Base-by-base conservation (phyloP, 2,113 vertebrate genomes). In the Thunnus thynnus region DNA sequence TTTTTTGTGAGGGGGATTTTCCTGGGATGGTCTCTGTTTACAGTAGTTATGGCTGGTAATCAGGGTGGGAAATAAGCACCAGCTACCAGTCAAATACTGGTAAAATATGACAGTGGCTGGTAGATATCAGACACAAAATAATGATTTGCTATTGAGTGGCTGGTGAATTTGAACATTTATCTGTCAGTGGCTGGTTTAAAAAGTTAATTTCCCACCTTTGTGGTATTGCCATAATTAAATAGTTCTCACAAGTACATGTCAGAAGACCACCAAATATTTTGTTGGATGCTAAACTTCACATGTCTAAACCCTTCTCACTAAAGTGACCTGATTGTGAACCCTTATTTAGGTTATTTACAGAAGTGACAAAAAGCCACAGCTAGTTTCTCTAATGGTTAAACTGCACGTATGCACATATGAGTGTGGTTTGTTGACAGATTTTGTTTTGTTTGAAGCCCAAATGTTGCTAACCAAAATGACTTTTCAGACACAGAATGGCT, bases 401-500 rank as follows among this genome's bases (percentile, higher is more conserved):
- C 22, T 66, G 4, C 41, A 16, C 44, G 56, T 17, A 6, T 18
- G 3, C 0, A 22, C 22, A 22, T 22, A 22, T 22, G 72, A 79
- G 54, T 65, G 41, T 4, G n/a, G 1, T 44, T 14, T 62, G 47
- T 30, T 30, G 54, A 32, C 5, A 25, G 11, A 41, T 27, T 12
- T 47, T 46, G 22, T 30, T n/a, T 10, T 18, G 36, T 50, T 32
- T 54, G 1, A 66, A 0, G 32, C 11, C 0, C 3, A 44, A 4
- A n/a, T 68, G 12, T 14, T 77, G 6, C n/a, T 60, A 13, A 78
- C 6, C 60, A 22, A n/a, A 69, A 48, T 41, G 11, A 17, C 46
- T 30, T 75, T 5, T 51, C 41, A n/a, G 44, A 70, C 3, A 16
- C 63, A 90, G 58, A 56, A 94, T 94, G 93, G 86, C 90, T 72